Conservation (phyloP, 2,113 vertebrate genomes). For the Cryptotis parvus region DNA sequence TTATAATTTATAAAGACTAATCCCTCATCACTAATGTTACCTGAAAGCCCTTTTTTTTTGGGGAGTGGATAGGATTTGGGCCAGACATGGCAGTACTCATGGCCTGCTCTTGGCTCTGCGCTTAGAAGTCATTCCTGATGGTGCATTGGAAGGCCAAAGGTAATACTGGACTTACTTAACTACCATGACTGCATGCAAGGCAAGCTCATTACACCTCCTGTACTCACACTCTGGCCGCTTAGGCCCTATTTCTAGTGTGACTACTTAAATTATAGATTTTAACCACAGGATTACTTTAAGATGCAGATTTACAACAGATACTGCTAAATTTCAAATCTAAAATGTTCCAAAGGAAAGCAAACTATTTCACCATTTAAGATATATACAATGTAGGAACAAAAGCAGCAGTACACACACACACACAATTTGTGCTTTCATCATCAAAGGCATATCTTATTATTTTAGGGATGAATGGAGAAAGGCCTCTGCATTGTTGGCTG, state of each 20-base stretch:
- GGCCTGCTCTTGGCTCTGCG: too few relatives aligned
- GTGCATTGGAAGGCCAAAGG: too few relatives aligned
- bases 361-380: neutral
- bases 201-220: too few relatives aligned
- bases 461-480: neutral
- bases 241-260: neutral
- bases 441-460: neutral
- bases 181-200: too few relatives aligned
- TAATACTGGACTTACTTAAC: too few relatives aligned
- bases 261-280: neutral
- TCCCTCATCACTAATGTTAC: neutral
- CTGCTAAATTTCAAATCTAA: conserved; percentile 1
- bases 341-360: neutral
- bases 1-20: neutral
- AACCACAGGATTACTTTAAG: neutral
- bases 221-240: too few relatives aligned
- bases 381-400: neutral
- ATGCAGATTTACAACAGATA: neutral
- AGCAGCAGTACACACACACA: neutral
- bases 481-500: neutral
- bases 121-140: too few relatives aligned
- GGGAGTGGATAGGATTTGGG: too few relatives aligned
- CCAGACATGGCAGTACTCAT: too few relatives aligned
- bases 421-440: neutral
- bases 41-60: neutral